Evolutionary conservation across 2,113 vertebrate species (phyloP), one percentile per base, ranked within the genome.

Genomic region (Brachyistius frenatus): DNA sequence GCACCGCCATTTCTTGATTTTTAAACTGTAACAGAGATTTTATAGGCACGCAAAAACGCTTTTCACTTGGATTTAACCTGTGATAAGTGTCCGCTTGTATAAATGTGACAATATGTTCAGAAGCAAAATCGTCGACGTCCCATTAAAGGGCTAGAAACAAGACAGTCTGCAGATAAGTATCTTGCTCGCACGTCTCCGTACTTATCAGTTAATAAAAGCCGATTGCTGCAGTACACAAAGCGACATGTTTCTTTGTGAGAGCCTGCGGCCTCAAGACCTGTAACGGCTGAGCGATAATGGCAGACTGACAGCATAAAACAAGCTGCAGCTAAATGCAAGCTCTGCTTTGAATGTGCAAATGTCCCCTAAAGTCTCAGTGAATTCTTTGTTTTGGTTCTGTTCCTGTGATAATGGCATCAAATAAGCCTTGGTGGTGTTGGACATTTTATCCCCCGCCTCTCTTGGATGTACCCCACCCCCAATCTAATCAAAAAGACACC

Each of bases 331-430:
- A 73, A 90, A 75, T 36, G 49, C 41, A 9, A 61, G 79, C 77
- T 77, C 55, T 39, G 73, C 66, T 57, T 35, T 57, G 62, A 80
- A 84, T 78, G 85, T 77, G 64, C 53, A 76, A 80, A 78, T 73
- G 80, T 87, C 79, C 74, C 47, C 75, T 54, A 67, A 81, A 87
- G 75, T 83, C 74, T 73, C 80, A 85, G 41, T 65, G 71, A 78
- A 82, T 80, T 81, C 86, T 87, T 87, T 87, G 88, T 82, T 90
- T 88, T 82, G 72, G n/a, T 71, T 73, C 81, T 58, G 69, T 82
- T 89, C 76, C 73, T 69, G 75, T 84, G 86, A 89, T 89, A 90
- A 91, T 89, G 69, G 78, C 14, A 37, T 71, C 87, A 88, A 88
- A 89, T 87, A 89, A 88, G 84, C 69, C 71, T 84, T 88, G 53